Conservation (phyloP, 2,888 invertebrate species). For the Heteropelma amictum region DNA sequence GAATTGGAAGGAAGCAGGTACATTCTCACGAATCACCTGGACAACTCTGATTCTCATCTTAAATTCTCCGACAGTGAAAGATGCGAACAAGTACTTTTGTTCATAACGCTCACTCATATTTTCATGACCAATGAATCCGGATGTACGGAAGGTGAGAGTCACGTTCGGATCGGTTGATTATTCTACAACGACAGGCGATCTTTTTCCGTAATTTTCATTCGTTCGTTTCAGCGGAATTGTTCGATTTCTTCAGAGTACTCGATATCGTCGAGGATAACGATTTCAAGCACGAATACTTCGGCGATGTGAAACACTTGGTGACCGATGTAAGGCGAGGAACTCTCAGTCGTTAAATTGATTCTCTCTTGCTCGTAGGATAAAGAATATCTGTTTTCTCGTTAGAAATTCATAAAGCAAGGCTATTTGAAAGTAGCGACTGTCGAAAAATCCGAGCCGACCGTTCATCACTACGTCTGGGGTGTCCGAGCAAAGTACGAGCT, state of each 20-base stretch:
- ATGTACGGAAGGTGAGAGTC: slow-evolving; percentile 79
- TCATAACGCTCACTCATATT: slow-evolving; percentile 79
- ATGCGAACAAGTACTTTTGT: slow-evolving; percentile 77
- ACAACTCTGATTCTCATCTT: slow-evolving; percentile 61
- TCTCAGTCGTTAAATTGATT: no score
- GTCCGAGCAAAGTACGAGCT: slow-evolving; percentile 79
- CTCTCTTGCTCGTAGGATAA: background rate
- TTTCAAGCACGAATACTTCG: slow-evolving; percentile 64
- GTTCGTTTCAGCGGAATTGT: slow-evolving; percentile 44
- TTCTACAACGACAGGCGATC: background rate
- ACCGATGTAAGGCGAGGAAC: slow-evolving; percentile 60
- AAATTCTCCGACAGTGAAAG: slow-evolving; percentile 65
- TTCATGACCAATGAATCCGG: slow-evolving; percentile 79
- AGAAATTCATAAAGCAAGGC: slow-evolving; percentile 76
- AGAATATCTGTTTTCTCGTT: background rate
- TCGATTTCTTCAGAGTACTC: slow-evolving; percentile 77
- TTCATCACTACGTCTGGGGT: slow-evolving; percentile 79
- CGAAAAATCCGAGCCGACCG: slow-evolving; percentile 76
- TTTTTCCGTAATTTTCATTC: background rate
- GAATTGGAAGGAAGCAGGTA: slow-evolving; percentile 74
- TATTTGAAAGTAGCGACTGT: slow-evolving; percentile 64
- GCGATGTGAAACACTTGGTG: slow-evolving; percentile 64
- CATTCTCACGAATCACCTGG: slow-evolving; percentile 67
- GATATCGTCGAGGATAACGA: slow-evolving; percentile 77
- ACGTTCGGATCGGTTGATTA: no score